Percentiles rank a stretch among this genome's conserved stretches.
Evolutionary conservation across 2,113 vertebrate species (phyloP).

Genomic region (Hirundichthys speculiger): DNA sequence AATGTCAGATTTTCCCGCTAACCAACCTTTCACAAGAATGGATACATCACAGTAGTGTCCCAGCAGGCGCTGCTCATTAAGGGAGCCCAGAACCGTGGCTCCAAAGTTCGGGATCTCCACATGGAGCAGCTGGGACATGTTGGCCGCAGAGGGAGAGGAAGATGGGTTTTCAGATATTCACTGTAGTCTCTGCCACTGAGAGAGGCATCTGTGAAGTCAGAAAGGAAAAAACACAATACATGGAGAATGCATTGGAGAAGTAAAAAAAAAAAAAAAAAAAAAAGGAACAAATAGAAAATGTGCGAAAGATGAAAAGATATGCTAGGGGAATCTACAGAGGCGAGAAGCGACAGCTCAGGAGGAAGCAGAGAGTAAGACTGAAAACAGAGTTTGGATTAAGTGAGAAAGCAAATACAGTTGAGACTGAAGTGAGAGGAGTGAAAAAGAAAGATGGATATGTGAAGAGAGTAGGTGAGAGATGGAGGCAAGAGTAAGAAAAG

Average conservation of each 20-base stretch:
- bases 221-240: conserved; percentile 24
- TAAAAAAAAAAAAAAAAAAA: conserved; percentile 19
- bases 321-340: conserved; percentile 42
- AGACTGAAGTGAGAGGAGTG: conserved; percentile 65
- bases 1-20: not conserved
- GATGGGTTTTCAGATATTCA: conserved; percentile 80
- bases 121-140: conserved; percentile 98
- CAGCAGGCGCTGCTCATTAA: conserved; percentile 95
- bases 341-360: conserved; percentile 35
- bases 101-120: conserved; percentile 99
- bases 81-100: conserved; percentile 94
- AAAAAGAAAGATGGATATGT: conserved; percentile 65
- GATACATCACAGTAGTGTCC: conserved; percentile 98
- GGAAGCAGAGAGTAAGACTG: conserved; percentile 38
- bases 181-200: conserved; percentile 70
- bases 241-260: conserved; percentile 11
- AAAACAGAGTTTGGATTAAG: conserved; percentile 56
- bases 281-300: conserved; percentile 35
- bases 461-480: conserved; percentile 63
- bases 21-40: conserved; percentile 92
- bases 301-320: conserved; percentile 46
- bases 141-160: conserved; percentile 63
- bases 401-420: conserved; percentile 61
- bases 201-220: conserved; percentile 84
- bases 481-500: conserved; percentile 53